A percentile compares a stretch with the other conserved stretches of the same genome.
Conservation (phyloP, 2,888 invertebrate species). For the Rhopalosiphum nymphaeae region DNA sequence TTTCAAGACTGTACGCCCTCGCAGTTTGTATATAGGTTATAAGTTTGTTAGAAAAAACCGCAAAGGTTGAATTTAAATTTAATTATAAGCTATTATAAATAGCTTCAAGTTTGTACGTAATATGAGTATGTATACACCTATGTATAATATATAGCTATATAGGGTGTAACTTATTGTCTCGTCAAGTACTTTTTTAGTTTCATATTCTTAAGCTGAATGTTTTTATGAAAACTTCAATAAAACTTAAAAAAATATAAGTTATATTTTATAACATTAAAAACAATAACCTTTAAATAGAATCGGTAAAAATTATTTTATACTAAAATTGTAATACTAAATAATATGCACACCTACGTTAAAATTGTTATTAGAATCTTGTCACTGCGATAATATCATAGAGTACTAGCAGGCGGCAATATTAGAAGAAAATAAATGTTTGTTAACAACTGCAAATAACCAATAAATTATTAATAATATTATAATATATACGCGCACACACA, state of each 20-base stretch:
- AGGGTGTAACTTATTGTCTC: not conserved
- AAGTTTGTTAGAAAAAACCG: not conserved
- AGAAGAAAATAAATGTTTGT: not conserved
- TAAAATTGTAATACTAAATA: not conserved
- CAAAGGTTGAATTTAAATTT: not conserved
- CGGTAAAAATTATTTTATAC: not conserved
- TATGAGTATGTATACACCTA: not conserved
- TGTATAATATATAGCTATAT: not conserved
- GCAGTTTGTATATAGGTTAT: not conserved
- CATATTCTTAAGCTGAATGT: not conserved
- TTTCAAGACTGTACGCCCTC: not conserved
- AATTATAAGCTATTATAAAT: not conserved
- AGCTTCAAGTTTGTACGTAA: not conserved
- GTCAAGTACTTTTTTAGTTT: not conserved
- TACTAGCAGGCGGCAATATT: not conserved
- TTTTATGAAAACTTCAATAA: not conserved
- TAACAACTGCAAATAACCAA: not conserved
- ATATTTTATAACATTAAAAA: too few relatives aligned
- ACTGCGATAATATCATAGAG: not conserved
- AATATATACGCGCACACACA: too few relatives aligned
- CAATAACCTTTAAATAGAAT: not conserved
- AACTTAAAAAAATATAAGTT: not conserved
- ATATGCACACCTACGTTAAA: not conserved
- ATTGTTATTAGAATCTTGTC: not conserved
- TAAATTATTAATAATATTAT: not conserved